Conservation (phyloP, 92 coral and sea anemone species). For the Siderastrea siderea region DNA sequence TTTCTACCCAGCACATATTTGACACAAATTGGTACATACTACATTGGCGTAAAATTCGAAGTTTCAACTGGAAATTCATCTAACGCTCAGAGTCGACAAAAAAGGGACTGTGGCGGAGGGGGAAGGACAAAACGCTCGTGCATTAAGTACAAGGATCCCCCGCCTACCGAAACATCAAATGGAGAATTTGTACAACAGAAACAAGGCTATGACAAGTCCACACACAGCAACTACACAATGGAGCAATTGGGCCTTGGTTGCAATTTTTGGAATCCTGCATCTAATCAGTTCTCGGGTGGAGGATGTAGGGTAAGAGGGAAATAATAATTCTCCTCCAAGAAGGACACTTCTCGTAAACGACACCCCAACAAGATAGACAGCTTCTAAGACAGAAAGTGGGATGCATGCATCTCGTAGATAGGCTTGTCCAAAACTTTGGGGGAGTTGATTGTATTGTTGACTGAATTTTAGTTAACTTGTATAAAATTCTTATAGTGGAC, state of each 20-base stretch:
- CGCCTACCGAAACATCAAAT: slow-evolving; percentile 72
- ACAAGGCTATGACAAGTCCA: slow-evolving; percentile 47
- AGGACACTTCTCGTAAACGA: too few relatives aligned
- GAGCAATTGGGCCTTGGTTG: slow-evolving; percentile 70
- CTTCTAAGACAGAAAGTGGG: too few relatives aligned
- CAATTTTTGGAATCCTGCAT: slow-evolving; percentile 72
- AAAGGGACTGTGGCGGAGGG: slow-evolving; percentile 71
- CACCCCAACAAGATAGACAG: background rate
- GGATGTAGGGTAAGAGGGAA: slow-evolving; percentile 80
- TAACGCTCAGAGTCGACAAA: slow-evolving; percentile 44
- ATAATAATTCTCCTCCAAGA: too few relatives aligned
- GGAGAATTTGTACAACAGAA: slow-evolving; percentile 50
- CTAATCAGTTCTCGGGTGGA: slow-evolving; percentile 61
- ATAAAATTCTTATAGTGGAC: too few relatives aligned
- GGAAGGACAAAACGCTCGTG: slow-evolving; percentile 80
- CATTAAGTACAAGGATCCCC: slow-evolving; percentile 86
- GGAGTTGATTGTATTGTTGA: too few relatives aligned
- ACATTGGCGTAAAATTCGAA: slow-evolving; percentile 64
- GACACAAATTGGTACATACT: slow-evolving; percentile 46
- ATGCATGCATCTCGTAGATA: too few relatives aligned
- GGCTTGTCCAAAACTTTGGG: too few relatives aligned
- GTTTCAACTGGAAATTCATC: slow-evolving; percentile 2
- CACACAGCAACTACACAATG: slow-evolving; percentile 74
- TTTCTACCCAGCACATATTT: slow-evolving; percentile 53
- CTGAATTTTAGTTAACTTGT: too few relatives aligned